phyloP scores from a whole-genome alignment of 2,113 vertebrate genomes.

The Austrofundulus limnaeus region DNA sequence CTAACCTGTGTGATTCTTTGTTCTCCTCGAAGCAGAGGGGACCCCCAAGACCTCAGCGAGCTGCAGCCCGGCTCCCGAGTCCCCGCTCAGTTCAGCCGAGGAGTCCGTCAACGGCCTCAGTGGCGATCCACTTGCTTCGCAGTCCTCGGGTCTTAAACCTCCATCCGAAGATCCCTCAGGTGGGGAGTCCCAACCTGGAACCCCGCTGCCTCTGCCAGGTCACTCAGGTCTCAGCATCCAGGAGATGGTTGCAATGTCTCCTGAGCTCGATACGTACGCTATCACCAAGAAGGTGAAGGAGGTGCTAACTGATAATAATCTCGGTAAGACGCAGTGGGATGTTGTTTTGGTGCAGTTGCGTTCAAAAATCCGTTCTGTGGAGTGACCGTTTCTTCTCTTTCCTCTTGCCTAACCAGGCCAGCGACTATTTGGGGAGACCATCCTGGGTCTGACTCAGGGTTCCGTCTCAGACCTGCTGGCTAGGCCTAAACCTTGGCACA shows the following conservation, averaged over 20 bases:
- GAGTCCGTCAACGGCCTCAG: conserved; percentile 89
- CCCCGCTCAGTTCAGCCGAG: conserved; percentile 90
- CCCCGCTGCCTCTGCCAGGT: conserved; percentile 84
- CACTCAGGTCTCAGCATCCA: conserved; percentile 90
- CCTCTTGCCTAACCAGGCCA: conserved; percentile 81
- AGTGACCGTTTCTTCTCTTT: conserved; percentile 4
- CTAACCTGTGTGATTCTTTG: conserved; percentile 29
- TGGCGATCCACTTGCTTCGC: conserved; percentile 80
- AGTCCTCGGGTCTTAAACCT: conserved; percentile 84
- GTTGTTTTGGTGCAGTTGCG: background rate
- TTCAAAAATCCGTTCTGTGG: conserved; percentile 19
- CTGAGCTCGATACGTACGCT: conserved; percentile 92
- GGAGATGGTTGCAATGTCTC: conserved; percentile 91
- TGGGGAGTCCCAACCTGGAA: conserved; percentile 84
- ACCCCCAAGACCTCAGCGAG: conserved; percentile 96
- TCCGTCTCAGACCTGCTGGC: conserved; percentile 98
- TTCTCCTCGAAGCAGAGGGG: conserved; percentile 81
- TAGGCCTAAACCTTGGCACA: conserved; percentile 97
- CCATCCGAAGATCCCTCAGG: conserved; percentile 80
- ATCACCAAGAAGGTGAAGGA: conserved; percentile 98
- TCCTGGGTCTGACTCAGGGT: conserved; percentile 96
- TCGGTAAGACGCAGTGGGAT: conserved; percentile 80
- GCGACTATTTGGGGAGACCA: conserved; percentile 96
- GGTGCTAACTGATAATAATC: conserved; percentile 94
- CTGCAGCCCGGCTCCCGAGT: conserved; percentile 94